These are phyloP conservation scores for Balearica regulorum DNA, from an alignment of 2,797 vertebrate genomes.

Conservation along the genomic window DNA sequence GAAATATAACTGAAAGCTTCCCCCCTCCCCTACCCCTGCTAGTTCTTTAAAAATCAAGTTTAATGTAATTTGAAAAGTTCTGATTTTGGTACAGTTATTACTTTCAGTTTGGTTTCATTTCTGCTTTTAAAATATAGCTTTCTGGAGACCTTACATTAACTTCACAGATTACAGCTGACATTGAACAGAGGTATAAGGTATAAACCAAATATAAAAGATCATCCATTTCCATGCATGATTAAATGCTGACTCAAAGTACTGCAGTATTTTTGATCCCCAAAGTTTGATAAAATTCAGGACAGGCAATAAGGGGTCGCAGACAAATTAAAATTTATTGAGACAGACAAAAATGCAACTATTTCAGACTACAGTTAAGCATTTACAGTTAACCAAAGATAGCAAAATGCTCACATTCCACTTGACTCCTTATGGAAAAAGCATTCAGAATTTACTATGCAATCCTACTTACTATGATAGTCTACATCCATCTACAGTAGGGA, in stretches of 20 bases:
- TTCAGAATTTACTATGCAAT: slow-evolving; percentile 74
- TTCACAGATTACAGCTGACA: neutral
- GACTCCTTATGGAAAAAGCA: slow-evolving; percentile 79
- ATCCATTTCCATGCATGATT: neutral
- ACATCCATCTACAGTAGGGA: slow-evolving; percentile 80
- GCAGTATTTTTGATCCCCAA: neutral
- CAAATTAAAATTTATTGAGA: slow-evolving; percentile 88
- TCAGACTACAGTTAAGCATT: slow-evolving; percentile 78
- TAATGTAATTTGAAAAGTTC: neutral
- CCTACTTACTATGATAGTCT: slow-evolving; percentile 72
- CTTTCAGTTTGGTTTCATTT: neutral
- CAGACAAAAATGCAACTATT: slow-evolving; percentile 81
- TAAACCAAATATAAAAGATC: neutral
- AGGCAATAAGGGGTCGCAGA: slow-evolving; percentile 68
- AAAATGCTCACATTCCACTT: slow-evolving; percentile 82
- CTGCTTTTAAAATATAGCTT: neutral
- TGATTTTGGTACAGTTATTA: neutral
- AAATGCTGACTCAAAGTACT: neutral
- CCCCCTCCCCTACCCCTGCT: neutral
- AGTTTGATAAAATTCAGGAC: slow-evolving; percentile 23
- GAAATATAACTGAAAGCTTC: neutral
- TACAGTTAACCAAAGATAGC: slow-evolving; percentile 78
- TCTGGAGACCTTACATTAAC: neutral
- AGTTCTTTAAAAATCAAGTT: neutral
- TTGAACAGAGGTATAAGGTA: neutral